These are phyloP conservation scores for Euborellia annulipes DNA, from an alignment of 1,140 invertebrate genomes.

Conservation along the genomic window DNA sequence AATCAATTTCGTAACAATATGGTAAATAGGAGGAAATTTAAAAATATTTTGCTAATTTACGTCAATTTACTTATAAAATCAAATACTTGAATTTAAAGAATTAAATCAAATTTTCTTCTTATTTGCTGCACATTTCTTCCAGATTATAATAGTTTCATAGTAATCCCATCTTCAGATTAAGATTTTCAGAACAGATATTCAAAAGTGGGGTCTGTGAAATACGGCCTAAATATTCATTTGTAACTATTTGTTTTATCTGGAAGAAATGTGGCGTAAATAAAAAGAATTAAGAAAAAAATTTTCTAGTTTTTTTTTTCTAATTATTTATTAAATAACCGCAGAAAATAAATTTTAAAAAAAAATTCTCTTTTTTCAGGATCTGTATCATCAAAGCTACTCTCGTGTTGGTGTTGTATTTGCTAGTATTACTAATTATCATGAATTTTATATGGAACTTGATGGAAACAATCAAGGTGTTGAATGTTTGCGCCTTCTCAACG, in stretches of 20 bases:
- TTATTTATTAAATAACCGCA: too few relatives aligned
- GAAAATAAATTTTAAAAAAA: too few relatives aligned
- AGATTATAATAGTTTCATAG: not conserved
- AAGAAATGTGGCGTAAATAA: not conserved
- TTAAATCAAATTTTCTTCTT: too few relatives aligned
- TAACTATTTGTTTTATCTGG: not conserved
- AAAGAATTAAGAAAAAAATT: not conserved
- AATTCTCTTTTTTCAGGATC: conserved; percentile 58
- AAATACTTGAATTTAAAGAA: too few relatives aligned
- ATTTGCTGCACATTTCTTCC: too few relatives aligned
- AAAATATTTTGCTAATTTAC: not conserved
- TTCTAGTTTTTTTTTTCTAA: conserved; percentile 1
- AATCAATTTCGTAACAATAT: conserved; percentile 76
- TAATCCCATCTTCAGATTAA: too few relatives aligned
- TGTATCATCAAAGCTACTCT: conserved; percentile 87
- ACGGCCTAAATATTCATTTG: not conserved
- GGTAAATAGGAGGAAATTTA: conserved; percentile 49
- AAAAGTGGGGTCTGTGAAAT: too few relatives aligned
- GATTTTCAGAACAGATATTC: too few relatives aligned
- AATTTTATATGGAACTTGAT: conserved; percentile 89
- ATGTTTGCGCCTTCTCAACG: conserved; percentile 66
- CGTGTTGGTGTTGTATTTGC: conserved; percentile 86
- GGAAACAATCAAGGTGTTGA: conserved; percentile 87
- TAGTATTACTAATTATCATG: conserved; percentile 89
- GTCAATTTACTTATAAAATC: too few relatives aligned